Evolutionary conservation across 92 coral and sea anemone genomes (phyloP), one percentile per base, ranked within the genome.

Genomic region (Parazoanthus atlanticus): DNA sequence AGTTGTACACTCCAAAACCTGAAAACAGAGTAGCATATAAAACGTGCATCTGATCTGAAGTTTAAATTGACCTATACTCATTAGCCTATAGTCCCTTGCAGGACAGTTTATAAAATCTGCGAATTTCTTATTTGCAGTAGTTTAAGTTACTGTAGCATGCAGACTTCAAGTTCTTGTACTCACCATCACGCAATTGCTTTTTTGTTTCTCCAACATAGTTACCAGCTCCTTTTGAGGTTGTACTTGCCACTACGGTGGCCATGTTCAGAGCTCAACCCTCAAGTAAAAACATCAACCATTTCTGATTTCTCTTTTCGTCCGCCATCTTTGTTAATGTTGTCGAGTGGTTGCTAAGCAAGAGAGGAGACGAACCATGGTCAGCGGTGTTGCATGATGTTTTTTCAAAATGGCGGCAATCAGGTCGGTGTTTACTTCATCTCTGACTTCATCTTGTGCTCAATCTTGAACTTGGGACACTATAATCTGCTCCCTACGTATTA

Each of bases 1-100:
- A 97, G 84, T 93, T 95, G 85, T 93, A 97, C 21, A 97, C 99
- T 16, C 99, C 99, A 95, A 97, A 97, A 43, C 99, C 99, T 97
- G 43, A 25, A 76, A 79, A 70, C 13, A 72, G 26, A 82, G 32
- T 11, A 6, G 33, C 11, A 41, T 56, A 23, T 31, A 13, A 19
- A 61, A 19, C 16, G 19, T 10, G 11, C 10, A 69, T 40, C 6
- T 21, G n/a, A 17, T 29, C 11, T 21, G 15, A 17, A 58, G 26
- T 31, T 61, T 21, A 2, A 41, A 33, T 19, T 6, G 49, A 10
- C 12, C 16, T 65, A 56, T 58, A 74, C n/a, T n/a, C n/a, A n/a
- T n/a, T n/a, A n/a, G 49, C 12, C 16, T 65, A 56, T 58, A 74
- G 19, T 11, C 41, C 33, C 30, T 17, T n/a, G 78, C 17, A 36